Evolutionary conservation across 2,113 vertebrate genomes (phyloP), one percentile per base, ranked within the genome.

Genomic region (Sapayoa aenigma): DNA sequence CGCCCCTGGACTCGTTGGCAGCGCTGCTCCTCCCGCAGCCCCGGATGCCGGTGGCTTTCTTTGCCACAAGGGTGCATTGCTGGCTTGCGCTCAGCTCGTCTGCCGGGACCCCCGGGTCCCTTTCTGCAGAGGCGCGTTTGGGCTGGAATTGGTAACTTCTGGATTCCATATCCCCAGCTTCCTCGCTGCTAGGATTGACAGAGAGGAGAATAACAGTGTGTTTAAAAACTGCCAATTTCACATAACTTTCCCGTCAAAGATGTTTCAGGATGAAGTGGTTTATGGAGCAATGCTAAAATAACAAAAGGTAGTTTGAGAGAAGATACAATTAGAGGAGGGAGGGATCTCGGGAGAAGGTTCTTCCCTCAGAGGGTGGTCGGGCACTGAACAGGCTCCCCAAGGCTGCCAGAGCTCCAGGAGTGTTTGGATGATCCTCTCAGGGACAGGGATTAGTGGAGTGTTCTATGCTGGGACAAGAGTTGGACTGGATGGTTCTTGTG

Each of bases 351-450:
- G 17, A 1, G 41, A 55, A 69, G 5, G 17, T 2, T 41, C 2
- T 76, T 55, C 4, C 9, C 44, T 17, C 39, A 41, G 55, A 31
- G n/a, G 20, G 41, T 11, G 71, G 8, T 58, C 22, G 39, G 25
- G 39, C 30, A 60, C 30, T 47, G n/a, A 4, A 2, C 30, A 27
- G n/a, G 47, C 21, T 76, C 47, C 35, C 49, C 1, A 1, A 55
- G 55, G 87, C 41, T 83, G 21, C 18, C 87, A 83, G 63, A 83
- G 47, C 79, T 62, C 30, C 25, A 20, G 47, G 30, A 69, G 30
- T 0, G 0, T 6, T 62, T 31, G 62, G 21, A 11, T 16, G 47
- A 0, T 0, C 0, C n/a, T 37, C 1, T 16, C 31, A 60, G 87
- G 46, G 5, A 1, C 53, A 68, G 47, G n/a, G 55, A 2, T 55